Percentiles rank a stretch among this genome's conserved stretches.
Evolutionary conservation across 2,888 invertebrate species (phyloP).

Genomic region (Lampropteryx suffumata): DNA sequence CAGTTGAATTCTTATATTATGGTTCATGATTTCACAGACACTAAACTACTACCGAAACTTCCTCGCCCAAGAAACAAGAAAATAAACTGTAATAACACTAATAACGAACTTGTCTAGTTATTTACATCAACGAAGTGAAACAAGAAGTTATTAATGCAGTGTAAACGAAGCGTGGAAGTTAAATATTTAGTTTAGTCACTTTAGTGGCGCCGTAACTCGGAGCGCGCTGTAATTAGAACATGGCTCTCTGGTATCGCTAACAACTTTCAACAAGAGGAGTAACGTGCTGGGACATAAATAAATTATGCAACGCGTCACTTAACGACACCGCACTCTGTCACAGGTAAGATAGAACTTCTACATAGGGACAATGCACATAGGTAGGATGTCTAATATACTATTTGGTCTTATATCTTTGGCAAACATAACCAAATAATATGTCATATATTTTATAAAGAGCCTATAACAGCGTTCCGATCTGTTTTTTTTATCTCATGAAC

Average conservation of each 20-base stretch:
- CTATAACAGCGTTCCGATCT: too few relatives aligned
- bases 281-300: constrained; percentile 77
- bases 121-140: constrained; percentile 17
- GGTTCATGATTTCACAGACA: neutral
- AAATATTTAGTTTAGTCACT: constrained; percentile 33
- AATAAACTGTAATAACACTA: neutral
- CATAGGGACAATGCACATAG: too few relatives aligned
- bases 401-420: too few relatives aligned
- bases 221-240: constrained; percentile 36
- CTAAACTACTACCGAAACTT: too few relatives aligned
- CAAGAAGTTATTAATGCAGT: constrained; percentile 23
- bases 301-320: constrained; percentile 74
- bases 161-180: constrained; percentile 27
- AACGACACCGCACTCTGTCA: too few relatives aligned
- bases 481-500: too few relatives aligned
- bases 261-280: constrained; percentile 61
- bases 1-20: constrained; percentile 8
- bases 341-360: too few relatives aligned
- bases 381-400: too few relatives aligned
- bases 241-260: constrained; percentile 47
- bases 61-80: neutral
- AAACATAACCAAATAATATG: too few relatives aligned
- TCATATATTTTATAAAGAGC: too few relatives aligned
- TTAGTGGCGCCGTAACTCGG: constrained; percentile 26
- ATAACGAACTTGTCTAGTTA: constrained; percentile 11